Evolutionary conservation across 2,797 vertebrate genomes (phyloP).

Genomic region (Choloepus didactylus): DNA sequence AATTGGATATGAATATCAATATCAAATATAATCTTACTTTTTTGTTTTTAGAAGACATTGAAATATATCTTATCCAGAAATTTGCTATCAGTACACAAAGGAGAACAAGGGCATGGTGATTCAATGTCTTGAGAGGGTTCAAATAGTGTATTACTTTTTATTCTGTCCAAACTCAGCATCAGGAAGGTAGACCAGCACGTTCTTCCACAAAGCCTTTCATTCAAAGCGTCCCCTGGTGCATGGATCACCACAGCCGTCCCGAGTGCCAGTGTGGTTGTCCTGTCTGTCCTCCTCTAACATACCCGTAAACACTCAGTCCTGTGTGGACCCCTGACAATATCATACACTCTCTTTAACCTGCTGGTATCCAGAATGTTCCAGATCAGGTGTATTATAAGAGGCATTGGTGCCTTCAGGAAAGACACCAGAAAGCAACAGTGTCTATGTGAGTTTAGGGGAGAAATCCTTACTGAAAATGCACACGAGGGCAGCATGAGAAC

Average conservation of each 20-base stretch:
- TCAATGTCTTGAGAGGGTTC: background rate
- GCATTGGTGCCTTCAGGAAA: background rate
- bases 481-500: background rate
- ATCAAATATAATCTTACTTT: background rate
- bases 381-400: background rate
- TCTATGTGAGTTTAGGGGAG: background rate
- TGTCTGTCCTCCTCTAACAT: background rate
- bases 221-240: background rate
- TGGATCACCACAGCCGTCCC: background rate
- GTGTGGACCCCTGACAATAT: background rate
- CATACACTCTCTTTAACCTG: background rate
- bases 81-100: background rate
- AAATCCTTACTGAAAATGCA: background rate
- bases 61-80: background rate
- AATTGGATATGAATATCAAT: background rate
- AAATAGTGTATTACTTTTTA: background rate
- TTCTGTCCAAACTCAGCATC: background rate
- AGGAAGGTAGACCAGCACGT: background rate
- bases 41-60: constrained; percentile 45
- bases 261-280: no score
- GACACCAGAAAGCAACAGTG: background rate
- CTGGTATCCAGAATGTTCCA: background rate
- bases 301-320: background rate
- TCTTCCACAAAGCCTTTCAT: background rate
- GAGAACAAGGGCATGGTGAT: background rate